Percentiles rank a stretch among this genome's conserved stretches.
Evolutionary conservation across 2,113 vertebrate species (phyloP).

Genomic region (Sapajus apella): DNA sequence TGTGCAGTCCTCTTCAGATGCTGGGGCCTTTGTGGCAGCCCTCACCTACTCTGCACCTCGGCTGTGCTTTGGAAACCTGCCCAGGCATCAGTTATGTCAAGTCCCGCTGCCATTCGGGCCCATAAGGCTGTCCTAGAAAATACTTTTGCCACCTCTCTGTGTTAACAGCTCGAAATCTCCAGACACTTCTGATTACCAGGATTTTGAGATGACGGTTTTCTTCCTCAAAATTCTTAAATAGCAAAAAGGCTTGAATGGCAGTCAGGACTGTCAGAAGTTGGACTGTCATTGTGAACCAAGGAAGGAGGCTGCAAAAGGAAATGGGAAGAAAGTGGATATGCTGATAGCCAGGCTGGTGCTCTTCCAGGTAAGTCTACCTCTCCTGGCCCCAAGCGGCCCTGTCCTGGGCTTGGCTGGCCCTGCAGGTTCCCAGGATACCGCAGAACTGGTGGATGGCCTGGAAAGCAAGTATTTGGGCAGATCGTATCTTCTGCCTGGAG

Average conservation of each 20-base stretch:
- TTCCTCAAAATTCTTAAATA: slow-evolving; percentile 50
- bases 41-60: not conserved
- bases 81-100: not conserved
- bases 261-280: slow-evolving; percentile 51
- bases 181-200: slow-evolving; percentile 47
- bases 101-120: slow-evolving; percentile 37
- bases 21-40: not conserved
- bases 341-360: slow-evolving; percentile 57
- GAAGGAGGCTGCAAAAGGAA: slow-evolving; percentile 74
- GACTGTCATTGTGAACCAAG: slow-evolving; percentile 68
- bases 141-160: not conserved
- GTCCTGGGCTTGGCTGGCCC: slow-evolving; percentile 51
- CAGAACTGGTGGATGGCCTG: not conserved
- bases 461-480: not conserved
- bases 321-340: slow-evolving; percentile 60
- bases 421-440: slow-evolving; percentile 15
- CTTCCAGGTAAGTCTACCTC: slow-evolving; percentile 73
- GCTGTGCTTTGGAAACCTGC: not conserved
- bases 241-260: slow-evolving; percentile 43
- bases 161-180: slow-evolving; percentile 66
- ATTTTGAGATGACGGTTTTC: slow-evolving; percentile 49
- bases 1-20: not conserved
- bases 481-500: not conserved
- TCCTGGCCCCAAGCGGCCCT: slow-evolving; percentile 46
- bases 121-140: slow-evolving; percentile 71